Evolutionary conservation across 2,113 vertebrate species (phyloP).

Genomic region (Actenoides lindsayi): DNA sequence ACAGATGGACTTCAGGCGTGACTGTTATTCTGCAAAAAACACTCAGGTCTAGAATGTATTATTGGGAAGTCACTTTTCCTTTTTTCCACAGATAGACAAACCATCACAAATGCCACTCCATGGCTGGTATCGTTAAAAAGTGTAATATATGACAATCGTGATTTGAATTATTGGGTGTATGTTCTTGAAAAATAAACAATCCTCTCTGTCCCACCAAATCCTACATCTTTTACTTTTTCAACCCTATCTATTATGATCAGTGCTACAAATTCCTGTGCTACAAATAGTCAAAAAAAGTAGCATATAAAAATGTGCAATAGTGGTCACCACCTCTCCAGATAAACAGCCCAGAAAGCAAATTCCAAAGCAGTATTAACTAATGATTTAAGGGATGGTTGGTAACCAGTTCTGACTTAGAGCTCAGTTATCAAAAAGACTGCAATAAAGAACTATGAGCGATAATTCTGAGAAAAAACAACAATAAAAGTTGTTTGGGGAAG

Average conservation of each 20-base stretch:
- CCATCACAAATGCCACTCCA: neutral
- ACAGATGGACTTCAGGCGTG: neutral
- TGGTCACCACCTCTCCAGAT: neutral
- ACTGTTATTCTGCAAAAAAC: neutral
- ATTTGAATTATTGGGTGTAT: neutral
- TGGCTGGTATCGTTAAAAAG: neutral
- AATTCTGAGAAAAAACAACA: neutral
- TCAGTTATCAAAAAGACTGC: neutral
- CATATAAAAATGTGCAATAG: neutral
- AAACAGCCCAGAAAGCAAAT: neutral
- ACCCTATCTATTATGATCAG: neutral
- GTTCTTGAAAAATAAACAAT: neutral
- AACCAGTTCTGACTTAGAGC: neutral
- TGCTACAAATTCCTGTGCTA: neutral
- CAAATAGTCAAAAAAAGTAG: neutral
- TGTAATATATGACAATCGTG: neutral
- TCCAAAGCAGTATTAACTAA: neutral
- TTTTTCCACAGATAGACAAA: fast-evolving
- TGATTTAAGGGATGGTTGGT: no score
- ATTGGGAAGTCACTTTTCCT: neutral
- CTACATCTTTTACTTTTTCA: neutral
- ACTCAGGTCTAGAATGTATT: neutral
- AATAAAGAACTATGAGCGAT: neutral
- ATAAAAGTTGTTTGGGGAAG: neutral
- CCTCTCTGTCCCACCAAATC: neutral